Base-by-base conservation (phyloP, 2,113 vertebrate genomes). In the Galeopterus variegatus region DNA sequence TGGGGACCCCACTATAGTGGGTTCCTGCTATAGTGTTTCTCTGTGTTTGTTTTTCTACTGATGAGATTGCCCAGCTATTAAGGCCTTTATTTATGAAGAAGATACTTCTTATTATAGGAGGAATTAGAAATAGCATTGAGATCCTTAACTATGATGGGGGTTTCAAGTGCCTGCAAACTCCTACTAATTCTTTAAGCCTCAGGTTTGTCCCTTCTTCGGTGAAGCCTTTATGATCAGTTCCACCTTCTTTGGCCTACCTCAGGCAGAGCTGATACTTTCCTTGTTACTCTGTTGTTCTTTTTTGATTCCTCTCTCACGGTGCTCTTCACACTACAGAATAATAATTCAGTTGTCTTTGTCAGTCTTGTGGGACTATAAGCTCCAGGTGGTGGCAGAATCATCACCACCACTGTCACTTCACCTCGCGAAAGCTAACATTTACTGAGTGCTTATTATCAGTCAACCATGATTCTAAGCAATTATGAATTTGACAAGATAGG, bases 341-440 rank as follows among this genome's bases (percentile, higher is more conserved):
- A 12, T 23, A 21, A 52, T 28, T 54, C 56, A 50, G 11, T 33
- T 41, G 1, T 56, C 11, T 80, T 60, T 62, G 12, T 24, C 48
- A 62, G 31, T 26, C 21, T 33, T 60, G 11, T 2, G 50, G 79
- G 26, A 24, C 13, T 28, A 26, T 19, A 33, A 94, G 31, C 3
- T 56, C 13, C 28, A 1, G 18, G 7, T 76, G 18, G n/a, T 19
- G 31, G 5, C 9, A 13, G 28, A 81, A 64, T 50, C 45, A 6
- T 10, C 50, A 18, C 1, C 13, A 36, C 9, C 14, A 58, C 36
- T 13, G 1, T 17, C 2, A 17, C 2, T 21, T 31, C 28, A 58
- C 45, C 11, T 77, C 26, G 62, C 48, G 41, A 82, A 70, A 41
- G 36, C 15, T 81, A 17, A 31, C 3, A n/a, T 67, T 77, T 31